Percentiles rank a stretch among this genome's conserved stretches.
These are phyloP conservation scores for Drosophila neoperkinsi DNA, from an alignment of 2,888 invertebrate species.

Conservation along the genomic window DNA sequence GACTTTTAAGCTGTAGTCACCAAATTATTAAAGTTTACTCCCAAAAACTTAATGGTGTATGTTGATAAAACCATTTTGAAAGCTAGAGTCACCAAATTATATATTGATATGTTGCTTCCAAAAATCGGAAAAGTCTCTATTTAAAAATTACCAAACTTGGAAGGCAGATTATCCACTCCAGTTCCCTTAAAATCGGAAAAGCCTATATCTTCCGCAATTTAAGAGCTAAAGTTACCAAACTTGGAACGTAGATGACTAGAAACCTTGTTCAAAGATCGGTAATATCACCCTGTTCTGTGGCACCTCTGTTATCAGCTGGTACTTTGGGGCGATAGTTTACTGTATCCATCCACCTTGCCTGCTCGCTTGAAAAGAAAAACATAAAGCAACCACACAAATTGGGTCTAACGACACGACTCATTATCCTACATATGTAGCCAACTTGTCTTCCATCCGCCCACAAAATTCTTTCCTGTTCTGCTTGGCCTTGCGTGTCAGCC, in stretches of 20 bases:
- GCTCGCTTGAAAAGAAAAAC: slow-evolving; percentile 10
- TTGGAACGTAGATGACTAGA: not conserved
- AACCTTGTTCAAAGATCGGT: not conserved
- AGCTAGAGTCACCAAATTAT: too few species aligned
- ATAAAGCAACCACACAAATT: slow-evolving; percentile 73
- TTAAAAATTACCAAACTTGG: not conserved
- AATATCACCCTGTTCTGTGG: not conserved
- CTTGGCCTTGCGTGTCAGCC: slow-evolving; percentile 61
- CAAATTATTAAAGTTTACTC: too few species aligned
- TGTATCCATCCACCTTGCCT: slow-evolving; percentile 11
- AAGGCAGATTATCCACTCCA: not conserved
- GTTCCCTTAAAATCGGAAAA: not conserved
- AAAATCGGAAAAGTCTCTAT: not conserved
- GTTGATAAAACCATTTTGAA: too few species aligned
- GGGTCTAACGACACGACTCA: slow-evolving; percentile 69
- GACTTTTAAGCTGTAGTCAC: too few species aligned
- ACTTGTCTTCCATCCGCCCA: slow-evolving; percentile 50
- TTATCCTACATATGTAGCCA: slow-evolving; percentile 61
- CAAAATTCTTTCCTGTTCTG: slow-evolving; percentile 2
- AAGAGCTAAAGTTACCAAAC: not conserved
- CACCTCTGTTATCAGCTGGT: not conserved
- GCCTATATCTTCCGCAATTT: not conserved
- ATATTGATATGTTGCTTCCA: too few species aligned
- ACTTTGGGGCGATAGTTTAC: slow-evolving; percentile 16
- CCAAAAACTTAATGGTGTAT: too few species aligned